Conservation (phyloP, 2,797 vertebrate genomes). For the Lepus oiostolus region DNA sequence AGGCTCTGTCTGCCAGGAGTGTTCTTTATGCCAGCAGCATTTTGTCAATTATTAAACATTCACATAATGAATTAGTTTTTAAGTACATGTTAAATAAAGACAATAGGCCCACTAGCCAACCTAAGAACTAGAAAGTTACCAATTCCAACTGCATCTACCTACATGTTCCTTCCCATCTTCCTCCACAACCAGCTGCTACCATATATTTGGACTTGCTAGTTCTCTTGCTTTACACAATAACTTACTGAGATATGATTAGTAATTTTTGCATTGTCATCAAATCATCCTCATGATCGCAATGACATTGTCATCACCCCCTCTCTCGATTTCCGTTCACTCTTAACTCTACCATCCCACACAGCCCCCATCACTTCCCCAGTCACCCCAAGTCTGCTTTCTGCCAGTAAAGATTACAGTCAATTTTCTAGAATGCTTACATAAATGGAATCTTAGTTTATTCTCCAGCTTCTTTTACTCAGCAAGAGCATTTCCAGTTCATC, state of each 20-base stretch:
- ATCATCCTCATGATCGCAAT: background rate
- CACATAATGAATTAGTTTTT: background rate
- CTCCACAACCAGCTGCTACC: background rate
- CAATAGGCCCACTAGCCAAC: background rate
- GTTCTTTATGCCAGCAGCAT: background rate
- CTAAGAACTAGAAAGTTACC: background rate
- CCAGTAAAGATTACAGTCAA: background rate
- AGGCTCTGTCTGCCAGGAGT: background rate
- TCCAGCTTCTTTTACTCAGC: background rate
- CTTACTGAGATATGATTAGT: background rate
- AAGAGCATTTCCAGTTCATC: background rate
- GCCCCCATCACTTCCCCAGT: background rate
- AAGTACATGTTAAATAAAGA: background rate
- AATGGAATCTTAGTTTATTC: background rate
- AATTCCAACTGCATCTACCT: background rate
- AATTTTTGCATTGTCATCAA: background rate
- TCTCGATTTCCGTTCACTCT: background rate
- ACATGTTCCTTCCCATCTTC: background rate
- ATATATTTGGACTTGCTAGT: background rate
- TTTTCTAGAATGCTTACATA: slow-evolving; percentile 27
- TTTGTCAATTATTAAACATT: slow-evolving; percentile 19
- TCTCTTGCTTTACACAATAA: background rate
- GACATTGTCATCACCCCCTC: background rate
- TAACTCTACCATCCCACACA: background rate
- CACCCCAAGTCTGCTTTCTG: background rate